phyloP scores from a whole-genome alignment of 2,797 vertebrate genomes.

The Protonibea diacanthus region DNA sequence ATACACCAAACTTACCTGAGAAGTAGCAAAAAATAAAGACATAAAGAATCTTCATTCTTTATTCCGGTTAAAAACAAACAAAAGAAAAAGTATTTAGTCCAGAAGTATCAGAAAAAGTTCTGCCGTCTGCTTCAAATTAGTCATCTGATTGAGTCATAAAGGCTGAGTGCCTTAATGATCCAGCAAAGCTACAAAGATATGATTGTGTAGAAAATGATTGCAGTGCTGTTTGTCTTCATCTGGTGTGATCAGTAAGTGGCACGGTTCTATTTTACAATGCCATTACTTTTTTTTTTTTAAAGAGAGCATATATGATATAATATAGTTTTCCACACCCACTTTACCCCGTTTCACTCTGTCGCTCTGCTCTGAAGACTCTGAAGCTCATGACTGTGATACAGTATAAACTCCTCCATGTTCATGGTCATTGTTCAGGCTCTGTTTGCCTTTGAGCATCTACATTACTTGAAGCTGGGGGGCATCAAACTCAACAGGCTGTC shows the following conservation, averaged over 20 bases:
- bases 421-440: constrained; percentile 11
- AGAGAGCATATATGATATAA: neutral
- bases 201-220: constrained; percentile 9
- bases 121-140: neutral
- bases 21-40: constrained; percentile 49
- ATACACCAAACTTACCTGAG: constrained; percentile 63
- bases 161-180: neutral
- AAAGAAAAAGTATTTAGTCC: neutral
- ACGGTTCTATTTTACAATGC: neutral
- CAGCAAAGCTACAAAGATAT: constrained; percentile 12
- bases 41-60: constrained; percentile 62
- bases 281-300: neutral
- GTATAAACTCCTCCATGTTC: constrained; percentile 33
- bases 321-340: neutral
- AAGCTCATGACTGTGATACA: constrained; percentile 44
- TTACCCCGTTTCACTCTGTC: neutral
- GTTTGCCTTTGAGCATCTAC: constrained; percentile 12
- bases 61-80: constrained; percentile 7
- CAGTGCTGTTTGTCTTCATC: constrained; percentile 16
- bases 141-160: constrained; percentile 43
- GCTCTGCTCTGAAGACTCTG: neutral
- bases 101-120: neutral
- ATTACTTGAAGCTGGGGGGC: constrained; percentile 43
- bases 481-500: constrained; percentile 49
- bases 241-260: constrained; percentile 26